Evolutionary conservation across 92 coral and sea anemone genomes (phyloP), one percentile per base, ranked within the genome.

Genomic region (Galaxea fascicularis): DNA sequence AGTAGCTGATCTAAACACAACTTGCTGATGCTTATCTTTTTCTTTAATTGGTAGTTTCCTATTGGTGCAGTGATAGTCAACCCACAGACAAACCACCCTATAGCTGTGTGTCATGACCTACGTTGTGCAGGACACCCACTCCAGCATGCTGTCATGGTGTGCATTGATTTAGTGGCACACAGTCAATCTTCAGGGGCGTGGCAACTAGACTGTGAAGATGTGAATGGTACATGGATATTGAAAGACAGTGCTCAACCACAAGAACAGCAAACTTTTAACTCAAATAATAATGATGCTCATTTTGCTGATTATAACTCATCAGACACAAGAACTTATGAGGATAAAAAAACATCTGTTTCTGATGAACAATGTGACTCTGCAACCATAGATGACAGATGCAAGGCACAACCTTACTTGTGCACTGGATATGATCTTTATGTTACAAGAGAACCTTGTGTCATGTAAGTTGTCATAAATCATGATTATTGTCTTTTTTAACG

Each of bases 361-460:
- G 22, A 20, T 22, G 46, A 71, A 45, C n/a, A 44, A 4, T 41
- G 21, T 39, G 39, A 70, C 12, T 26, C 24, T 45, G 4, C 46
- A 31, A 70, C 10, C 7, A 15, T 53, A n/a, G 56, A 22, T 20
- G 74, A 87, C 25, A 80, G 41, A 65, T 26, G 60, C 26, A 80
- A 83, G 41, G 59, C 73, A 58, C 77, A 53, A 54, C 92, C 98
- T 29, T 96, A 96, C 71, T 73, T 96, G 45, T 95, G 99, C 82
- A 96, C 98, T 70, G 99, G 99, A 86, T 96, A 95, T 87, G 99
- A 96, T 82, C 78, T 96, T 20, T 96, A 96, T 82, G 86, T 91
- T 15, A 96, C 99, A 31, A 92, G 93, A 74, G 99, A 96, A 41
- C 99, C 99, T 31, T 96, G 99, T 82, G 89, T 88, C 68, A 96